Conservation (phyloP, 2,888 invertebrate genomes). For the Leptinotarsa tumamoca region DNA sequence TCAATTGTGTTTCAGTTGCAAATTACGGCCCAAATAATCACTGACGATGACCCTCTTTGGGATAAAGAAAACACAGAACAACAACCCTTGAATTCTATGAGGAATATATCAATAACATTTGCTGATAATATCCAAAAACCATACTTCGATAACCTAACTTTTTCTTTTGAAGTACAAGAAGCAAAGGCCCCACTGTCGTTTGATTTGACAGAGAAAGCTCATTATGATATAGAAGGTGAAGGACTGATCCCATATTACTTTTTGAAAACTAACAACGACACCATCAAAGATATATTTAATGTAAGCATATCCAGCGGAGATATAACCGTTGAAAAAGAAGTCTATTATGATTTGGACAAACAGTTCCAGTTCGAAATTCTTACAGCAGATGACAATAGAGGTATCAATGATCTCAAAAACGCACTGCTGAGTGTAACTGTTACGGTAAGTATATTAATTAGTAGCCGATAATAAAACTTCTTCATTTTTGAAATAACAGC, state of each 20-base stretch:
- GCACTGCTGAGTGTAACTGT: slow-evolving; percentile 45
- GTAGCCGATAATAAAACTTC: neutral
- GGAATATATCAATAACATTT: slow-evolving; percentile 43
- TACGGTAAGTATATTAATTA: slow-evolving; percentile 43
- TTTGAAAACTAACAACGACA: slow-evolving; percentile 33
- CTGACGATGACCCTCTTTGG: neutral
- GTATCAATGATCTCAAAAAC: slow-evolving; percentile 29
- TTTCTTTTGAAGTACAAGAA: slow-evolving; percentile 41
- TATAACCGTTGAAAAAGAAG: slow-evolving; percentile 49
- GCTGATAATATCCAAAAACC: slow-evolving; percentile 44
- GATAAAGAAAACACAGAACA: slow-evolving; percentile 35
- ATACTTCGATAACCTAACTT: slow-evolving; percentile 36
- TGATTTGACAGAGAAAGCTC: slow-evolving; percentile 27
- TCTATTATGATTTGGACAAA: slow-evolving; percentile 67
- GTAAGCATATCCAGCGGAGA: slow-evolving; percentile 45
- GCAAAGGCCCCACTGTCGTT: slow-evolving; percentile 24
- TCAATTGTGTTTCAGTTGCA: slow-evolving; percentile 37
- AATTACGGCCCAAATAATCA: slow-evolving; percentile 41
- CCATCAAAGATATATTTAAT: slow-evolving; percentile 39
- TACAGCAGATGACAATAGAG: slow-evolving; percentile 64
- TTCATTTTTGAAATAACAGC: neutral
- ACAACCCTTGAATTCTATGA: slow-evolving; percentile 34
- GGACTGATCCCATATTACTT: slow-evolving; percentile 44
- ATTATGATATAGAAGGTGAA: slow-evolving; percentile 31
- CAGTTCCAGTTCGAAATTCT: slow-evolving; percentile 67